Conservation (phyloP, 2,888 invertebrate species). For the Caenorhabditis sp. region DNA sequence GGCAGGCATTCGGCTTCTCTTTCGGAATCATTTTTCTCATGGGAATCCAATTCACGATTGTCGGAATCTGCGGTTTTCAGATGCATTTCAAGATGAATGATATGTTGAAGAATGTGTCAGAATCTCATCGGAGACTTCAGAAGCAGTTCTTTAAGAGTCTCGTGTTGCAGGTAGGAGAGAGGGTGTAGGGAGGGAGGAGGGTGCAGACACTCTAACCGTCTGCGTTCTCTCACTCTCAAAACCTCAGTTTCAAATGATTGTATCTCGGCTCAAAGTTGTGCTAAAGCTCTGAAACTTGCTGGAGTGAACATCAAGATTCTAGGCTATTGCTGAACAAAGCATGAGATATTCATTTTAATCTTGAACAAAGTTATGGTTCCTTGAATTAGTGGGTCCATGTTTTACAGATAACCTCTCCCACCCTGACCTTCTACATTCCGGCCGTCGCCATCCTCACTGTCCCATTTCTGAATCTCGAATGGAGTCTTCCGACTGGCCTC, state of each 20-base stretch:
- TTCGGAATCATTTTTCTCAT: constrained; percentile 41
- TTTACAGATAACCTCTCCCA: constrained; percentile 48
- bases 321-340: too few species aligned
- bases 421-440: constrained; percentile 45
- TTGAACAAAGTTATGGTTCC: too few species aligned
- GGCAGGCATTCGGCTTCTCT: constrained; percentile 34
- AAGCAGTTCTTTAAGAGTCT: constrained; percentile 46
- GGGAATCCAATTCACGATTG: constrained; percentile 43
- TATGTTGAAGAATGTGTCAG: constrained; percentile 31
- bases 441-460: constrained; percentile 47
- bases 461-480: constrained; percentile 48
- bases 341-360: too few species aligned
- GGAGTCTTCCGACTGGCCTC: constrained; percentile 41
- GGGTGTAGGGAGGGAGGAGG: too few species aligned
- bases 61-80: constrained; percentile 29
- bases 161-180: constrained; percentile 22
- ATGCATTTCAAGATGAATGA: constrained; percentile 53
- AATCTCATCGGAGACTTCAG: constrained; percentile 21
- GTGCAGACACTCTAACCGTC: too few species aligned
- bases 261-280: too few species aligned
- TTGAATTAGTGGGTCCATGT: too few species aligned
- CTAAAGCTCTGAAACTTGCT: too few species aligned
- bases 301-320: too few species aligned
- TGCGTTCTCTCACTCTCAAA: too few species aligned
- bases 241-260: too few species aligned